Base-by-base conservation (phyloP, 2,113 vertebrate species). In the Osmerus eperlanus region DNA sequence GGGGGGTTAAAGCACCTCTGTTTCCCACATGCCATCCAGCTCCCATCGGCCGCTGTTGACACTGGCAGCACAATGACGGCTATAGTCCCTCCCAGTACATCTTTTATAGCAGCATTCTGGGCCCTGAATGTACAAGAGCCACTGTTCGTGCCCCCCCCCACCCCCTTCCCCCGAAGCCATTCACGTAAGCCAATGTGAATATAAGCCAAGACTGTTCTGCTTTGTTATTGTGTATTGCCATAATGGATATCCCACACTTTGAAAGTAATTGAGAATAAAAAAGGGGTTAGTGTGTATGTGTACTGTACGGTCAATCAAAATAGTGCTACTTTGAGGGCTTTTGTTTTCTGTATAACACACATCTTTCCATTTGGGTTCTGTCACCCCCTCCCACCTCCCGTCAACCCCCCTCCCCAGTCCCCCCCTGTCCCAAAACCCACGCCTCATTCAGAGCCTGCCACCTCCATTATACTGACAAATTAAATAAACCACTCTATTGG, bases 241-340 rank as follows among this genome's bases (percentile, higher is more conserved):
- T 95, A 98, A 97, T 97, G 91, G 93, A 95, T 91, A 96, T 95
- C 94, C 94, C 41, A 64, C 95, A 97, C 94, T 96, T 97, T 97
- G 95, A 95, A 97, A 97, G 96, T 97, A 92, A 96, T 97, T 95
- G 95, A 93, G 67, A 75, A 16, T 19, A 85, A 90, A 90, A 95
- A 94, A 86, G 95, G 94, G 93, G 94, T 47, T 47, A 47, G 41
- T 47, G 41, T 47, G 41, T 47, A 5, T 47, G 41, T 47, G 41
- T 47, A 47, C 41, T 47, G 41, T 47, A 47, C 41, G 9, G 9
- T 47, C 41, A 95, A 97, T 98, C 95, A 97, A 96, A 99, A 96
- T 96, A 97, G 95, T 95, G 94, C 92, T 95, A 95, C 94, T 97
- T 95, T 92, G 92, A 93, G 92, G 92, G 93, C 92, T 96, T 97